Evolutionary conservation across 2,888 invertebrate genomes (phyloP), one percentile per base, ranked within the genome.

Genomic region (Gonocerus acuteangulatus): DNA sequence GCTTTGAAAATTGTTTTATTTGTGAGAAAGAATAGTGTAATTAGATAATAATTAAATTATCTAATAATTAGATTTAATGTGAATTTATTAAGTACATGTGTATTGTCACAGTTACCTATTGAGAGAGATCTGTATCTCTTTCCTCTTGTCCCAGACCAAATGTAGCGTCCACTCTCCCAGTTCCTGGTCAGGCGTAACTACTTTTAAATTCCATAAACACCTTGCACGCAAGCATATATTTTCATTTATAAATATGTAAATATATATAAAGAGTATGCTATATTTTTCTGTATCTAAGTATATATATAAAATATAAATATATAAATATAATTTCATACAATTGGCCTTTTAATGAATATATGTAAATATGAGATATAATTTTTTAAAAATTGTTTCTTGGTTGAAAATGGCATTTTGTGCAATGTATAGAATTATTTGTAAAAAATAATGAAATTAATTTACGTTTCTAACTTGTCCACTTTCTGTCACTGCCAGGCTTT

Each of bases 211-310:
- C 45, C 36, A 48, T 44, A 57, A 58, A 48, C 56, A 56, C 57
- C 61, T 57, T 57, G 57, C 56, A 61, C 56, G 45, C 48, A 56
- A 56, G 67, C 66, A 65, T 66, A 65, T 63, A 66, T 63, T 58
- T 65, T 60, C 48, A 61, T 56, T 58, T 57, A 60, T 49, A 62
- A 62, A 49, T 61, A 65, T 65, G 63, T 62, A 67, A 60, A 65
- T 57, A 66, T 49, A 67, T 65, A 63, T 62, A 67, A 60, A 59
- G 64, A 63, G 67, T 67, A 69, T 70, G 58, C 62, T 61, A 60
- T 62, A 58, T 63, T 62, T 63, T 63, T 65, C 61, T 63, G 62
- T 65, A 64, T 45, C 36, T 61, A 51, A 52, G 49, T 57, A 64
- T 58, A 51, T 61, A 64, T 61, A 59, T 48, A 60, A 60, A 54